phyloP scores from a whole-genome alignment of 2,113 vertebrate genomes.

The Podarcis muralis region DNA sequence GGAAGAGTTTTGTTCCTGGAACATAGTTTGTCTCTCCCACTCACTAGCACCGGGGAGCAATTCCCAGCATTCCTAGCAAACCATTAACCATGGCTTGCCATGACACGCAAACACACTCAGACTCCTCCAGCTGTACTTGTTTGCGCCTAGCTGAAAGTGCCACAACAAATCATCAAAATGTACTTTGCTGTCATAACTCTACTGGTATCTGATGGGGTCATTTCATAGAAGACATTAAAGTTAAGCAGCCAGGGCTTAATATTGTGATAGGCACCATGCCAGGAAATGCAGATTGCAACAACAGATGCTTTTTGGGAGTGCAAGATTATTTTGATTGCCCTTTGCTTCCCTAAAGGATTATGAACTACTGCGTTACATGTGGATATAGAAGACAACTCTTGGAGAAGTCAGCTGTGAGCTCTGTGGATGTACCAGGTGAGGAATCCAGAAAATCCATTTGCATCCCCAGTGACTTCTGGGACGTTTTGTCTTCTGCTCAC shows the following conservation, averaged over 20 bases:
- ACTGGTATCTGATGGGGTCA: background rate
- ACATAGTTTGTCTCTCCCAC: no score
- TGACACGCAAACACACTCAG: background rate
- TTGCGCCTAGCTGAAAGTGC: background rate
- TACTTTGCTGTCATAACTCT: conserved; percentile 3
- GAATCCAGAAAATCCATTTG: background rate
- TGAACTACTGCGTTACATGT: background rate
- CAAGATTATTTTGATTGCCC: background rate
- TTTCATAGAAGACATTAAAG: background rate
- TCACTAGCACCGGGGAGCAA: no score
- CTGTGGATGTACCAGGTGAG: background rate
- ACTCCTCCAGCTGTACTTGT: no score
- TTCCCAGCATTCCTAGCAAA: background rate
- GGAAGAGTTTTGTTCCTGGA: no score
- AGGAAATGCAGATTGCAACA: conserved; percentile 8
- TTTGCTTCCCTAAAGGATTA: background rate
- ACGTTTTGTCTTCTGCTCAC: background rate
- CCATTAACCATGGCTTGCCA: background rate
- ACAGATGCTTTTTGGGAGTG: background rate
- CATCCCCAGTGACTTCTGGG: background rate
- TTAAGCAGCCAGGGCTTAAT: background rate
- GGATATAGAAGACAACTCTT: background rate
- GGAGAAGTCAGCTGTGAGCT: background rate
- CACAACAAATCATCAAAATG: background rate
- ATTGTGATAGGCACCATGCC: conserved; percentile 6